Evolutionary conservation across 2,797 vertebrate species (phyloP), one percentile per base, ranked within the genome.

Genomic region (Falco rusticolus): DNA sequence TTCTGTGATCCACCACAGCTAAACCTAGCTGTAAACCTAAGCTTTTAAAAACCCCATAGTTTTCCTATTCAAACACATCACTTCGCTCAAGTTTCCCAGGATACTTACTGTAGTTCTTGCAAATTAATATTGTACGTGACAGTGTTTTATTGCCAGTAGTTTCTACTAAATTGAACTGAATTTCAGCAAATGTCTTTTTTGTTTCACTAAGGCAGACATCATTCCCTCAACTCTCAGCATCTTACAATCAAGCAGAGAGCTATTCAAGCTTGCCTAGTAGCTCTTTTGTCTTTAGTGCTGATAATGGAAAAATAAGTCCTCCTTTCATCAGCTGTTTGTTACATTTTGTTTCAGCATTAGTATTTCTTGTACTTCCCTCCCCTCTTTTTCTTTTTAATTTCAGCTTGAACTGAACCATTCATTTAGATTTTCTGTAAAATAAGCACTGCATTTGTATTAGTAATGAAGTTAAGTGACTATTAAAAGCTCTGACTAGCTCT

Each of bases 371-470:
- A 59, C 26, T 53, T 90, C 50, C 66, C 37, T 65, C 59, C 39
- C 11, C 4, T 6, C 39, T 70, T 59, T 71, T 70, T 59, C 25
- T 22, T n/a, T 70, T 77, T 51, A 51, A 87, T 76, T 87, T 90
- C 75, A 87, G n/a, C 17, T 79, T 53, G 60, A 93, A 91, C 41
- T 34, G 31, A 91, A 91, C 75, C 39, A 43, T 59, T 93, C 31
- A 83, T 93, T 95, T 87, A 78, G 37, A 64, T 84, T 79, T 92
- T 81, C 66, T 83, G n/a, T 74, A 90, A 94, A 94, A 87, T 60
- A 93, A 95, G 56, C 34, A 59, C 34, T 57, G 26, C 5, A 1
- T 72, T 63, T 94, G 39, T 77, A 68, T 65, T 78, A 17, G 33
- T 63, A 68, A 91, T 57, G 63, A 95, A 93, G 29, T 70, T 75